Evolutionary conservation across 1,140 invertebrate genomes (phyloP), one percentile per base, ranked within the genome.

Genomic region (Drosophila bocqueti): DNA sequence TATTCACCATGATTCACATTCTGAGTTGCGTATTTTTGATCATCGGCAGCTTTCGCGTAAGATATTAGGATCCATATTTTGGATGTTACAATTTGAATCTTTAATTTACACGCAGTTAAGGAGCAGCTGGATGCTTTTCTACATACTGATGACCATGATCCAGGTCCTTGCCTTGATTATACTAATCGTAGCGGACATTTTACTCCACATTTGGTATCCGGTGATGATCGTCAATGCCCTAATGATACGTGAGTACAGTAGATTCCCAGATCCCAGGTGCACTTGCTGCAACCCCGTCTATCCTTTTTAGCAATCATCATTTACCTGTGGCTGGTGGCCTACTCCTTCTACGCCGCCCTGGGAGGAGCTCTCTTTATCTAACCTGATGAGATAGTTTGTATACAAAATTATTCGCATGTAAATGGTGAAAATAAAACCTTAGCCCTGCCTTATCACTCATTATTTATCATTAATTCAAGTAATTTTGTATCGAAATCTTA

Each of bases 261-360:
- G 7, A 50, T 8, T 21, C 9, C 11, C 13, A 40, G 13, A 47
- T 26, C 2, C 21, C 21, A 21, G 40, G 15, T 31, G 36, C 2
- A 6, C 21, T 4, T 16, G 1, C 21, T 16, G 1, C 21, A n/a
- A 49, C 43, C 24, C 5, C 8, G 5, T 24, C 0, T 21, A 21
- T 7, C 16, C n/a, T 26, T 34, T 34, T 34, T 34, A 87, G 84
- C 75, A 16, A 0, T 81, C 0, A 36, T 55, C 11, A 1, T 75
- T 2, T 87, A 87, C 31, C 76, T 55, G 16, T 87, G 84, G 84
- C 40, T 89, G 38, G 84, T 89, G 52, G 65, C 65, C 29, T 87
- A 87, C 55, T 87, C 84, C 24, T 87, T 87, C 42, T 87, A 87
- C 58, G 84, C 84, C 15, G 84, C 84, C 2, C 66, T 87, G 2